Evolutionary conservation across 2,113 vertebrate species (phyloP), one percentile per base, ranked within the genome.

Genomic region (Nanorana parkeri): DNA sequence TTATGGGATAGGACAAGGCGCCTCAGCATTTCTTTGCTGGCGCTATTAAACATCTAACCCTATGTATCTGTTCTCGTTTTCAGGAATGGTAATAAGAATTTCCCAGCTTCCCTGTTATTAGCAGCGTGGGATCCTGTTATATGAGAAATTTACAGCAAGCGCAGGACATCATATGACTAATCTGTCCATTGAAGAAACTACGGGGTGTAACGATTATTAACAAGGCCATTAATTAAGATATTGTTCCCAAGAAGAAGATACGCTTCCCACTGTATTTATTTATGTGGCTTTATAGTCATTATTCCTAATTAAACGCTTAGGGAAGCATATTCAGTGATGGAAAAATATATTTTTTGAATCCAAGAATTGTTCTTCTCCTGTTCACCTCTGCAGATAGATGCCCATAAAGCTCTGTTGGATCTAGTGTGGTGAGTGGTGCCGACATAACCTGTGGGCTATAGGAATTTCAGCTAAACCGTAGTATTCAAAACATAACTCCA

Each of bases 201-300:
- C 24, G 11, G 61, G 24, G 26, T 28, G 26, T 24, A 64, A 64
- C 61, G 24, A 64, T 64, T 64, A 64, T 64, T 64, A 64, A 64
- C 17, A 24, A 28, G 23, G 13, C 61, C 26, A 24, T 64, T 64
- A 64, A 64, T 64, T 64, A 24, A 24, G 11, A 28, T 64, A 64
- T 64, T 64, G 61, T 64, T 64, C 61, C 61, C 61, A 24, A 11
- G 61, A 24, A 63, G 61, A 26, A 64, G 61, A 64, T 64, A 64
- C 11, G 23, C 61, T 17, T 64, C 61, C 23, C n/a, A 64, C 61
- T 64, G 61, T 64, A 64, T 24, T 64, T 64, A 64, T 64, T 28
- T 64, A 11, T 24, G 17, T 17, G 24, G 23, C 28, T 28, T 28
- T 64, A 28, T 24, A 17, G 15, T 64, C 61, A 28, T 64, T 64